phyloP scores from a whole-genome alignment of 2,888 invertebrate genomes.

The Xestia ashworthii region DNA sequence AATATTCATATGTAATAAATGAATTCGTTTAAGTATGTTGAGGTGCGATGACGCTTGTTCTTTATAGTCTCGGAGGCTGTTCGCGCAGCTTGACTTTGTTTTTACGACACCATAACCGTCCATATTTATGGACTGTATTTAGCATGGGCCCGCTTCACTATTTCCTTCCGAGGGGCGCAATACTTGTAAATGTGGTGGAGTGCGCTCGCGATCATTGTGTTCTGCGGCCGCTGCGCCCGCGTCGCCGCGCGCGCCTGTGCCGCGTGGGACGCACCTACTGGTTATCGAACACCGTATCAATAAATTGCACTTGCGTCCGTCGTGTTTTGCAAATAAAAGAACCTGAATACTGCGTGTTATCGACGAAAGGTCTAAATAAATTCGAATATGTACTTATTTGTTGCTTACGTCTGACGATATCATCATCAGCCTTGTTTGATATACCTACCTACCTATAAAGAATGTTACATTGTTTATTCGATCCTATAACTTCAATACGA shows the following conservation, averaged over 20 bases:
- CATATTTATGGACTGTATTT: slow-evolving; percentile 88
- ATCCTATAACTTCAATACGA: slow-evolving; percentile 38
- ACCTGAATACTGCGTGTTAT: slow-evolving; percentile 82
- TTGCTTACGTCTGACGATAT: slow-evolving; percentile 82
- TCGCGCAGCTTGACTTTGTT: slow-evolving; percentile 88
- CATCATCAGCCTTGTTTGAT: slow-evolving; percentile 77
- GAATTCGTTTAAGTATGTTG: slow-evolving; percentile 65
- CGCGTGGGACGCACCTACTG: slow-evolving; percentile 88
- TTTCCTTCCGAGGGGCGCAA: slow-evolving; percentile 84
- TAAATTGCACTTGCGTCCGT: slow-evolving; percentile 89
- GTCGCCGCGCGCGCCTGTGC: slow-evolving; percentile 49
- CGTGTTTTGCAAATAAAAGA: slow-evolving; percentile 88
- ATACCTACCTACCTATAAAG: slow-evolving; percentile 33
- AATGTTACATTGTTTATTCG: slow-evolving; percentile 58
- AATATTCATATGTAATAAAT: slow-evolving; percentile 71
- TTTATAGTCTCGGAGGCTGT: slow-evolving; percentile 81
- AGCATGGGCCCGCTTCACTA: slow-evolving; percentile 82
- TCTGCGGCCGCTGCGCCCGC: slow-evolving; percentile 64
- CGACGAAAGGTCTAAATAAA: slow-evolving; percentile 88
- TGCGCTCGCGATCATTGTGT: slow-evolving; percentile 77
- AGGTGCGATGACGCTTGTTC: slow-evolving; percentile 80
- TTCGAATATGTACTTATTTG: slow-evolving; percentile 86
- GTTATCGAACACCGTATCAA: slow-evolving; percentile 88
- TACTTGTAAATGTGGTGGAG: slow-evolving; percentile 78
- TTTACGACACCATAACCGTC: slow-evolving; percentile 87